These are phyloP conservation scores for Acanthacorydalis orientalis DNA, from an alignment of 2,888 invertebrate species.

Conservation along the genomic window DNA sequence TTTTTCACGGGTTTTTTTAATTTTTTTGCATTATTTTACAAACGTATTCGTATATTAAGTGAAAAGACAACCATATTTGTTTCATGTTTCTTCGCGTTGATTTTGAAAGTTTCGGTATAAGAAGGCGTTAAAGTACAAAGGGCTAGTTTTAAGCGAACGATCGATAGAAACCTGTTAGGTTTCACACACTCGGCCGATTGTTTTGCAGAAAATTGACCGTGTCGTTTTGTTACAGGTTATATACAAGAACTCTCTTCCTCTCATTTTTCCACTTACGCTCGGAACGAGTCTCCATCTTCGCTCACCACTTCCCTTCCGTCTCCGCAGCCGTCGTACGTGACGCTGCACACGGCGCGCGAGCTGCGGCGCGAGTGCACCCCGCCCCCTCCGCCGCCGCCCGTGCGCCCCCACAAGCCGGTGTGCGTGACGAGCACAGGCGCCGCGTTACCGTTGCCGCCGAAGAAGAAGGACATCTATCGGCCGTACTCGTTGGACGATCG, in stretches of 20 bases:
- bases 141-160: no score
- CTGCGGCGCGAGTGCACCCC: conserved; percentile 19
- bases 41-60: no score
- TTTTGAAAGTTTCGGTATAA: no score
- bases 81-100: no score
- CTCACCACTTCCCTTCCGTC: conserved; percentile 15
- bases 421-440: conserved; percentile 75
- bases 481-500: conserved; percentile 69
- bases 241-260: conserved; percentile 61
- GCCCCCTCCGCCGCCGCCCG: conserved; percentile 23
- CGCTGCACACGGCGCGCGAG: conserved; percentile 34
- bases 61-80: no score
- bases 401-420: conserved; percentile 61
- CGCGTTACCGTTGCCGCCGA: conserved; percentile 69
- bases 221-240: conserved; percentile 40
- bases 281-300: conserved; percentile 33
- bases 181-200: conserved; percentile 24
- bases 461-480: conserved; percentile 81
- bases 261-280: conserved; percentile 21
- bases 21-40: no score
- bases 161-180: no score
- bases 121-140: no score
- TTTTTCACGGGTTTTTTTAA: no score
- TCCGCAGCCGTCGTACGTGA: conserved; percentile 35
- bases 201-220: conserved; percentile 16